phyloP scores from a whole-genome alignment of 2,888 invertebrate species.

The Drosophila mulleri region DNA sequence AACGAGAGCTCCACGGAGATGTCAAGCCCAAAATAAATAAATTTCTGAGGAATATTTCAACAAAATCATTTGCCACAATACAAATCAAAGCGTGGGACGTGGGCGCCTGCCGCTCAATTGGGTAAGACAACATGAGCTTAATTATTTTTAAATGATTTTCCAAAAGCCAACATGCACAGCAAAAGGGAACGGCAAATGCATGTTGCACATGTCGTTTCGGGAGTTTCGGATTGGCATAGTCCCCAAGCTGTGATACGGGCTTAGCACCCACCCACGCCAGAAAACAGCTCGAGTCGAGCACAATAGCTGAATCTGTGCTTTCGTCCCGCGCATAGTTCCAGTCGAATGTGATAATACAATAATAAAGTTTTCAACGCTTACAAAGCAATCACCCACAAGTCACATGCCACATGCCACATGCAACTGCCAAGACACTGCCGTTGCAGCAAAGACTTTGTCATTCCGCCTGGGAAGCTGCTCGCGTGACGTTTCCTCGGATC shows the following conservation, averaged over 20 bases:
- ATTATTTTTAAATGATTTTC: constrained; percentile 77
- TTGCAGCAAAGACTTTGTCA: constrained; percentile 58
- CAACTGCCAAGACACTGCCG: constrained; percentile 8
- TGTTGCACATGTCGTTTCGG: constrained; percentile 43
- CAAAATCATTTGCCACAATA: constrained; percentile 25
- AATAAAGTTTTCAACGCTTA: constrained; percentile 73
- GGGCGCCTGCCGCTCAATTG: constrained; percentile 31
- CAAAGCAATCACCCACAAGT: constrained; percentile 45
- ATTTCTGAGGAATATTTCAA: constrained; percentile 18
- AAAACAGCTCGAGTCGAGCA: constrained; percentile 11
- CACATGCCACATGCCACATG: constrained; percentile 23
- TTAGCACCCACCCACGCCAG: constrained; percentile 33
- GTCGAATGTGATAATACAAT: constrained; percentile 55
- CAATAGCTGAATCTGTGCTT: constrained; percentile 56
- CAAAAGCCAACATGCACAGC: constrained; percentile 43
- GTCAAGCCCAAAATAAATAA: constrained; percentile 37
- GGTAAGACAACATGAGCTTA: constrained; percentile 63
- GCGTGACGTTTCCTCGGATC: constrained; percentile 55
- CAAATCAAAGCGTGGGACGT: constrained; percentile 17
- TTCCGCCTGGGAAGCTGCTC: constrained; percentile 35
- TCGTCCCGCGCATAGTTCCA: constrained; percentile 10
- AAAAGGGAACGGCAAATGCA: constrained; percentile 39
- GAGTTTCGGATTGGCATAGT: constrained; percentile 2
- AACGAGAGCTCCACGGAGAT: constrained; percentile 13
- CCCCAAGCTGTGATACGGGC: constrained; percentile 11